Conservation (phyloP, 2,113 vertebrate genomes). For the Poicephalus meyeri region DNA sequence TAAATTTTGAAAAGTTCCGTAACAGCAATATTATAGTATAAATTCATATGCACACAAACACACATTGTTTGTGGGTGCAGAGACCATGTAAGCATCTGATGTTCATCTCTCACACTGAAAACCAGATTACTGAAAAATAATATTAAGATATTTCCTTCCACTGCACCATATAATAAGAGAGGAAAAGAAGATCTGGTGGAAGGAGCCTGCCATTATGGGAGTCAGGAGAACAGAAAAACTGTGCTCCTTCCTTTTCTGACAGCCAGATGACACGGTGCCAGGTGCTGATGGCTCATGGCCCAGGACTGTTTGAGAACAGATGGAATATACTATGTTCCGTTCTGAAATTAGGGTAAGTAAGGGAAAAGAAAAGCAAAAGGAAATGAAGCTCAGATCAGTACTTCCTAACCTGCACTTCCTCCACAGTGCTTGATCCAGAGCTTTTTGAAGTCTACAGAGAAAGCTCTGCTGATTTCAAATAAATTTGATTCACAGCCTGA, state of each 20-base stretch:
- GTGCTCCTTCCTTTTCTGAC: not conserved
- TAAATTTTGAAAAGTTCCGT: not conserved
- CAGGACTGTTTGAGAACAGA: not conserved
- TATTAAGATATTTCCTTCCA: not conserved
- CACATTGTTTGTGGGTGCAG: not conserved
- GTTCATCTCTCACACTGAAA: constrained; percentile 21
- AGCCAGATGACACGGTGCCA: not conserved
- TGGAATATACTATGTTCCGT: not conserved
- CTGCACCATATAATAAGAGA: not conserved
- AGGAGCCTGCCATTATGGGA: not conserved
- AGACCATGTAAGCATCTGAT: not conserved
- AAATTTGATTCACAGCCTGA: not conserved
- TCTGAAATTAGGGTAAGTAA: not conserved
- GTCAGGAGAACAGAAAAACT: not conserved
- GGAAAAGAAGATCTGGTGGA: not conserved
- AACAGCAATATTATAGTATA: not conserved
- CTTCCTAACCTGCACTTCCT: not conserved
- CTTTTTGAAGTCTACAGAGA: not conserved
- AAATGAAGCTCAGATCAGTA: not conserved
- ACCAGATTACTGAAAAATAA: not conserved
- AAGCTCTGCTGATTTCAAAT: not conserved
- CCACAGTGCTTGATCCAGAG: not conserved
- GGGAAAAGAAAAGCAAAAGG: not conserved
- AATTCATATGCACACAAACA: not conserved
- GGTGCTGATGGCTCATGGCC: not conserved